phyloP scores from a whole-genome alignment of 1,140 invertebrate species.

The Calosoma granatense region DNA sequence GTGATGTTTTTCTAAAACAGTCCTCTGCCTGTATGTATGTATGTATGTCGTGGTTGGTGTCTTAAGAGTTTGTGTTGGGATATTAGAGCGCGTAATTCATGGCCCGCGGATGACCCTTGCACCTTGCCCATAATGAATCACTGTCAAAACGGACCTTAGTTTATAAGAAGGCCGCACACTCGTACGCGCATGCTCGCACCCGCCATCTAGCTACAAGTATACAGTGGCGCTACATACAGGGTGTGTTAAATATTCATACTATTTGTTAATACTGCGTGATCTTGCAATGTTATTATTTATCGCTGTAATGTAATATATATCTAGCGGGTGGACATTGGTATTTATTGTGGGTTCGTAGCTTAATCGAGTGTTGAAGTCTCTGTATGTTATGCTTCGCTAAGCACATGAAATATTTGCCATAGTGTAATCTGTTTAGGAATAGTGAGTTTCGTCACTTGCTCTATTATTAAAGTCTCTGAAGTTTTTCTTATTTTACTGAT shows the following conservation, averaged over 20 bases:
- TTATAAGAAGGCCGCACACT: background rate
- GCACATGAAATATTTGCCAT: too few species aligned
- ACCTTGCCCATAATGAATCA: conserved; percentile 2
- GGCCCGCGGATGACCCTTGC: background rate
- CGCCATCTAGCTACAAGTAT: background rate
- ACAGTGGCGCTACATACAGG: background rate
- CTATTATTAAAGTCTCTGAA: background rate
- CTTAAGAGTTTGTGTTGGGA: background rate
- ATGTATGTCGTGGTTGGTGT: background rate
- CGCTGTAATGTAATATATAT: background rate
- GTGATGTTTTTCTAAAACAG: too few species aligned
- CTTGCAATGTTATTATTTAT: too few species aligned
- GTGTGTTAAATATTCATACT: background rate
- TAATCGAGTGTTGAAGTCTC: too few species aligned
- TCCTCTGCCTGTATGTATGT: too few species aligned
- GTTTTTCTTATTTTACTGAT: background rate
- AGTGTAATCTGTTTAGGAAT: too few species aligned
- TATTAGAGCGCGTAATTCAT: conserved; percentile 5
- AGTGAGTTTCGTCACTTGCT: too few species aligned
- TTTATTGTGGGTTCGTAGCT: background rate
- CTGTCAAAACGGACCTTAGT: conserved; percentile 5
- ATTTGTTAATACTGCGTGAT: too few species aligned
- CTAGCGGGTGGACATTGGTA: background rate
- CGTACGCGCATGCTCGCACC: background rate
- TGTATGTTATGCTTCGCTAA: too few species aligned